Conservation (phyloP, 2,113 vertebrate species). For the Diglossa brunneiventris region DNA sequence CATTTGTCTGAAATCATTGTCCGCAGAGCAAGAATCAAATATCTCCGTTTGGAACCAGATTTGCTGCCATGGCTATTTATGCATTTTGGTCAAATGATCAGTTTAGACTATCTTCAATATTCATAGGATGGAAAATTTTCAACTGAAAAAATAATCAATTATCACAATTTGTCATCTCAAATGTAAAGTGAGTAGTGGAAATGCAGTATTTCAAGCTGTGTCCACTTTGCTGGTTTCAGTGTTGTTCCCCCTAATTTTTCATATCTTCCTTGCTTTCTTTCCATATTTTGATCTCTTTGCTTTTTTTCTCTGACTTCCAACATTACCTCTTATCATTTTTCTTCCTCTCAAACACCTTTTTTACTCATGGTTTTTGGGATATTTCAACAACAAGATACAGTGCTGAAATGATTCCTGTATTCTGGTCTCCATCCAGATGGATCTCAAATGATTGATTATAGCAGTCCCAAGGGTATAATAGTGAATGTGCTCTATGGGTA, state of each 20-base stretch:
- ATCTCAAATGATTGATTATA: neutral
- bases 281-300: neutral
- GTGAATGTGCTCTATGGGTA: neutral
- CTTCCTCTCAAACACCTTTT: neutral
- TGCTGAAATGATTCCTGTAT: neutral
- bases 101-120: neutral
- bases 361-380: neutral
- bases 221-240: neutral
- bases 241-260: neutral
- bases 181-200: neutral
- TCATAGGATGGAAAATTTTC: neutral
- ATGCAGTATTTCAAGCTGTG: neutral
- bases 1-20: neutral
- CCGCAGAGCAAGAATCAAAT: neutral
- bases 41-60: neutral
- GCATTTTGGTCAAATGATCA: neutral
- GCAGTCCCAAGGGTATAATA: neutral
- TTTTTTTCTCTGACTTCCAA: neutral
- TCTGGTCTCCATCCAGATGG: neutral
- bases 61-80: neutral
- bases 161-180: neutral
- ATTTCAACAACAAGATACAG: neutral
- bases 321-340: neutral
- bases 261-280: neutral
- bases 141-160: neutral